phyloP scores from a whole-genome alignment of 1,140 invertebrate genomes.

The Aporrectodea caliginosa region DNA sequence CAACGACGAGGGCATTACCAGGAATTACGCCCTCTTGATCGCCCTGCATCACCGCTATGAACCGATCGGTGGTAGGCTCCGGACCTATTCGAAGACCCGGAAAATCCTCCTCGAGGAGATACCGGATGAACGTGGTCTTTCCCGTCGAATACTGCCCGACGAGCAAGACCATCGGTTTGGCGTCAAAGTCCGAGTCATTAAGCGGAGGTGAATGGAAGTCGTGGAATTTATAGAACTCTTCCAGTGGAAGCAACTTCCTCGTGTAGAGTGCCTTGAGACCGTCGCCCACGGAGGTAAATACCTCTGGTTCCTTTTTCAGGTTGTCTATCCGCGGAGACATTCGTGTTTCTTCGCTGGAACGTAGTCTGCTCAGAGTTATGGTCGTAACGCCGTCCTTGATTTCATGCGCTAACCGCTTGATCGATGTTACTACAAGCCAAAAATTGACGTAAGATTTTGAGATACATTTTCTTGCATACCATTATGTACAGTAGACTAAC shows the following conservation, averaged over 20 bases:
- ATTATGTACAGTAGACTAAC: no score
- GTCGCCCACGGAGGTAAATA: constrained; percentile 34
- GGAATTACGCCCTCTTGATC: constrained; percentile 78
- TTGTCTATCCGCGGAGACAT: constrained; percentile 83
- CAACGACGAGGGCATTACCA: constrained; percentile 94
- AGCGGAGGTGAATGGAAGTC: constrained; percentile 89
- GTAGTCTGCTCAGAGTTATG: no score
- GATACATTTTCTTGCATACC: no score
- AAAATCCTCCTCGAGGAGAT: constrained; percentile 54
- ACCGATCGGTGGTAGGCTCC: constrained; percentile 84
- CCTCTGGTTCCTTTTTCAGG: constrained; percentile 54
- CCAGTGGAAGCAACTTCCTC: constrained; percentile 83
- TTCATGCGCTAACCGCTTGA: no score
- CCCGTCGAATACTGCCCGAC: constrained; percentile 98
- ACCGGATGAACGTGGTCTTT: constrained; percentile 95
- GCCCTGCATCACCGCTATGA: constrained; percentile 92
- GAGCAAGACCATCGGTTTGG: constrained; percentile 95
- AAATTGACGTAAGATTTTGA: no score
- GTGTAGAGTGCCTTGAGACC: constrained; percentile 85
- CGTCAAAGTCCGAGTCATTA: constrained; percentile 97
- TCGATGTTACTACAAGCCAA: no score
- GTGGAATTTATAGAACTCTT: constrained; percentile 89
- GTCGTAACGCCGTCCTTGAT: no score
- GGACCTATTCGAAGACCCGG: constrained; percentile 58
- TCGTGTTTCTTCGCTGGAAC: no score